Evolutionary conservation across 2,888 invertebrate species (phyloP).

Genomic region (Buathra laborator): DNA sequence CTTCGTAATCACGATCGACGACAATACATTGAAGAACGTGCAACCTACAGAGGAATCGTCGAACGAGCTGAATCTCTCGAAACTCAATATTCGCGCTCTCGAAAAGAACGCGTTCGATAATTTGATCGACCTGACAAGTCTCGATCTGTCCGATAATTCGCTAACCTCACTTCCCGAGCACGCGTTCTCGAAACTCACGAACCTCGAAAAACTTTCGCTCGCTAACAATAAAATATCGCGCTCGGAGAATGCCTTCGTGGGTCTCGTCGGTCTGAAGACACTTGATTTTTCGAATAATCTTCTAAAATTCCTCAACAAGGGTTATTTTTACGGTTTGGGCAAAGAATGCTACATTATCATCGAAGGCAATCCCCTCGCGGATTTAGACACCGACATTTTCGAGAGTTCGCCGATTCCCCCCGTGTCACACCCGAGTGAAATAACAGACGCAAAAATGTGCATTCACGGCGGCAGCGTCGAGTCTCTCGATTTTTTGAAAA

Average conservation of each 20-base stretch:
- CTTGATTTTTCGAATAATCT: conserved; percentile 74
- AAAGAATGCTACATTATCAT: conserved; percentile 32
- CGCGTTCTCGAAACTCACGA: conserved; percentile 74
- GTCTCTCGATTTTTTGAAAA: conserved; percentile 56
- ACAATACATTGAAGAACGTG: no score
- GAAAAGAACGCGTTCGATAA: conserved; percentile 72
- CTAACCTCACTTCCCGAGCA: conserved; percentile 70
- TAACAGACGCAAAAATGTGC: conserved; percentile 66
- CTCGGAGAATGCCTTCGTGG: conserved; percentile 71
- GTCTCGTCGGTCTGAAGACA: conserved; percentile 71
- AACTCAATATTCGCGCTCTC: conserved; percentile 57
- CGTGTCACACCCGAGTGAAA: not conserved
- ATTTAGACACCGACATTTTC: conserved; percentile 72
- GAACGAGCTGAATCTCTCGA: conserved; percentile 62
- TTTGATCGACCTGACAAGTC: conserved; percentile 61
- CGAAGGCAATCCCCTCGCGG: conserved; percentile 2
- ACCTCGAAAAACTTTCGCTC: conserved; percentile 69
- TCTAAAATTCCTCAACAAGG: conserved; percentile 68
- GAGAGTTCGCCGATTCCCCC: conserved; percentile 63
- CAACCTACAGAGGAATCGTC: not conserved
- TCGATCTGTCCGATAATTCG: conserved; percentile 71
- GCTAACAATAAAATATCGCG: conserved; percentile 71
- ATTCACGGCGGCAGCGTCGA: conserved; percentile 63
- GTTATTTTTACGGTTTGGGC: conserved; percentile 73
- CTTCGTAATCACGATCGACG: no score